Conservation (phyloP, 1,140 invertebrate genomes). For the Agrypnia vestita region DNA sequence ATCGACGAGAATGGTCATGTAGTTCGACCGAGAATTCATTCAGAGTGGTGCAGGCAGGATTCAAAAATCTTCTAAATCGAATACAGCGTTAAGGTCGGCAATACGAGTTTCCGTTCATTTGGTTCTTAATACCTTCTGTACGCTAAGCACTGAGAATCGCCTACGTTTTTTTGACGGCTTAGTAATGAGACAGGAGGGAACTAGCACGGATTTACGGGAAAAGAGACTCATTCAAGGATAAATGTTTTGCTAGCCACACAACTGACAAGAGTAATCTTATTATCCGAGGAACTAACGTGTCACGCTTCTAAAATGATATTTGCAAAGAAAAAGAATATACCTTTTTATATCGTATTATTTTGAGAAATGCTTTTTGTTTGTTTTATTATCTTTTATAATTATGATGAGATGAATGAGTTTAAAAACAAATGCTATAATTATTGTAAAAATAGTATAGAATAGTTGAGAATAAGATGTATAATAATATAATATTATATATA, state of each 20-base stretch:
- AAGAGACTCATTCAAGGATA: constrained; percentile 1
- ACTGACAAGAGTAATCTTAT: background rate
- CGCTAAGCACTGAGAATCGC: background rate
- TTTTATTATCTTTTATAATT: no score
- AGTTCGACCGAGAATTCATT: background rate
- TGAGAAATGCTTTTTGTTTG: no score
- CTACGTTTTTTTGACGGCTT: constrained; percentile 34
- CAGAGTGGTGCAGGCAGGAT: constrained; percentile 7
- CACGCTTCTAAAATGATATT: no score
- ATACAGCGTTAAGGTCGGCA: background rate
- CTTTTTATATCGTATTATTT: no score
- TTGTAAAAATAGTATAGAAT: no score
- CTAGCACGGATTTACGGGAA: constrained; percentile 14
- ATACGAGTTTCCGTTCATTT: constrained; percentile 36
- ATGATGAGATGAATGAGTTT: no score
- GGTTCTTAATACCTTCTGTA: constrained; percentile 18
- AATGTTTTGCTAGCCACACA: background rate
- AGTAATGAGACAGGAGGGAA: constrained; percentile 24
- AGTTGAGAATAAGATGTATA: no score
- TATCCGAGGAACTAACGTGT: no score
- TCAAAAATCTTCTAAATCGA: background rate
- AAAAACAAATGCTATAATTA: no score
- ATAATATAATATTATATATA: no score
- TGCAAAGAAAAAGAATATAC: no score
- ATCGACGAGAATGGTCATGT: background rate